Base-by-base conservation (phyloP, 2,888 invertebrate genomes). In the Andricus quercusramuli region DNA sequence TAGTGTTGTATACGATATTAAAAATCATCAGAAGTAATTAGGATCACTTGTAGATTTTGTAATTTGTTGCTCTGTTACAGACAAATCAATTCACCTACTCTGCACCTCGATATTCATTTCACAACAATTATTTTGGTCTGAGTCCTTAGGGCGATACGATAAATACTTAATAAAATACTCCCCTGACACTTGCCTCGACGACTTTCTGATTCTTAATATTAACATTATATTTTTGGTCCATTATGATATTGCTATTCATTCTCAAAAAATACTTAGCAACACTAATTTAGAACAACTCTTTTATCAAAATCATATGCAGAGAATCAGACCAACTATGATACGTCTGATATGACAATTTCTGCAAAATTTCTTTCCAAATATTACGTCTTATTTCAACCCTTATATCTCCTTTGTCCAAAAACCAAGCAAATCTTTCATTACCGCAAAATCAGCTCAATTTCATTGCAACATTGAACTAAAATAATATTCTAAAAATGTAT, bases 171-270 rank as follows among this genome's bases (percentile, higher is more conserved):
- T 74, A 56, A 56, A 74, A 74, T 29, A 74, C 51, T 74, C 51
- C 56, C 56, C 56, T 67, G 20, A 67, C n/a, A n/a, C n/a, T 37
- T 17, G n/a, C 29, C 32, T n/a, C 32, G 70, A 51, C 51, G n/a
- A 56, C 29, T 56, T 74, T 32, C 20, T 74, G 56, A 79, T 78
- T 70, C 22, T 29, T 79, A 82, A 74, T 79, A 80, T 83, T 85
- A 83, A 70, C 22, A 62, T 80, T 80, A 83, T 70, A 82, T 85
- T 83, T 85, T 85, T 85, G 84, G 85, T 85, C 84, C 85, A 32
- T 84, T 83, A 65, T 66, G 77, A 85, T 83, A 83, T 83, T 83
- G 82, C 82, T 83, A 84, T 65, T 80, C 77, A 66, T 29, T 51
- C 25, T 65, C 41, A 74, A 70, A 70, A 44, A 70, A 22, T 78